Conservation (phyloP, 2,113 vertebrate genomes). For the Dendropsophus ebraccatus region DNA sequence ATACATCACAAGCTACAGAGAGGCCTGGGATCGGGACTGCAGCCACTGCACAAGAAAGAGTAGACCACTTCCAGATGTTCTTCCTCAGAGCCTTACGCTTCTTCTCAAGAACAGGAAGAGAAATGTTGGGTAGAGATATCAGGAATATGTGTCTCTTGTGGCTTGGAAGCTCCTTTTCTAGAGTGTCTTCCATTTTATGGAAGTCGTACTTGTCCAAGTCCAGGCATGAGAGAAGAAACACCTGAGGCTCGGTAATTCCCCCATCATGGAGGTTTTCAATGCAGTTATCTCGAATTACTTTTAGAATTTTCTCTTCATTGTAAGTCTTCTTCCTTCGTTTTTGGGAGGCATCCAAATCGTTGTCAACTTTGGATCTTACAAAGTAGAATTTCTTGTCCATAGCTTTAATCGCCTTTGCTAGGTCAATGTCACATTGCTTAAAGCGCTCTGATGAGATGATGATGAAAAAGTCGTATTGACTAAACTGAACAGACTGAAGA, state of each 20-base stretch:
- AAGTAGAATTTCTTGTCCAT: slow-evolving; percentile 65
- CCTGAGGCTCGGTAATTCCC: slow-evolving; percentile 36
- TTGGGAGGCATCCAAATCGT: slow-evolving; percentile 43
- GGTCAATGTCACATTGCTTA: slow-evolving; percentile 39
- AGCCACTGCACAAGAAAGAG: background rate
- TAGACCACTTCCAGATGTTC: background rate
- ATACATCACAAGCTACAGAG: background rate
- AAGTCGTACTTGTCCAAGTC: slow-evolving; percentile 62
- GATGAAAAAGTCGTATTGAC: slow-evolving; percentile 65
- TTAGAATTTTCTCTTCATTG: slow-evolving; percentile 48
- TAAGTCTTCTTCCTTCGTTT: background rate
- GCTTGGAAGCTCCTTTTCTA: slow-evolving; percentile 60
- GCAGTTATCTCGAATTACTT: slow-evolving; percentile 59
- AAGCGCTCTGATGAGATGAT: slow-evolving; percentile 64
- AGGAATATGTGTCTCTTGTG: slow-evolving; percentile 61
- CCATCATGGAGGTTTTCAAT: slow-evolving; percentile 28
- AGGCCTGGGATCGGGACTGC: background rate
- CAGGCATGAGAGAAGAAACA: slow-evolving; percentile 66
- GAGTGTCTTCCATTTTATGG: slow-evolving; percentile 45
- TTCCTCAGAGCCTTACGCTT: slow-evolving; percentile 26
- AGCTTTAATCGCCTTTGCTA: slow-evolving; percentile 59
- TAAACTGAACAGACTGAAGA: slow-evolving; percentile 58
- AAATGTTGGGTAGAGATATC: slow-evolving; percentile 57
- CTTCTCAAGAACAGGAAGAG: slow-evolving; percentile 51
- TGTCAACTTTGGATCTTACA: slow-evolving; percentile 64